These are phyloP conservation scores for Eupithecia insigniata DNA, from an alignment of 2,888 invertebrate species.

Conservation along the genomic window DNA sequence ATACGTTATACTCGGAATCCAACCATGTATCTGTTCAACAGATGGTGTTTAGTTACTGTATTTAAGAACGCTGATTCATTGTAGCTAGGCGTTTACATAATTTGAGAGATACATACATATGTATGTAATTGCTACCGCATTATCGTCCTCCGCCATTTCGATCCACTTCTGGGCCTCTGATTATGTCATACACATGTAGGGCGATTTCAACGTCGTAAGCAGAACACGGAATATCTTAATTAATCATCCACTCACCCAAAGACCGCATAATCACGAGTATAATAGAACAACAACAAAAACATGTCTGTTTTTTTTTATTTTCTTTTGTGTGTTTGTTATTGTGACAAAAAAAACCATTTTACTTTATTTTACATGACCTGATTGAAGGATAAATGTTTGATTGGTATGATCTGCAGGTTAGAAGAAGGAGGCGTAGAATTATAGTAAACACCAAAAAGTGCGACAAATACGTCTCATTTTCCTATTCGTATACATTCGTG, in stretches of 20 bases:
- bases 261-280: not conserved
- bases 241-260: not conserved
- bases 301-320: too few species aligned
- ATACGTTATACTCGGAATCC: not conserved
- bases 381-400: not conserved
- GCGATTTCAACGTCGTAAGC: not conserved
- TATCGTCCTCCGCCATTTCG: not conserved
- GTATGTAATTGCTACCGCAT: not conserved
- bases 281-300: not conserved
- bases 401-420: not conserved
- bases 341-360: too few species aligned
- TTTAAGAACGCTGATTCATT: slow-evolving; percentile 4
- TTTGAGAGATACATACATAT: not conserved
- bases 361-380: too few species aligned
- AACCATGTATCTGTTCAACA: slow-evolving; percentile 4
- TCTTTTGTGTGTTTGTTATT: too few species aligned
- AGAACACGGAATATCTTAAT: too few species aligned
- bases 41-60: not conserved
- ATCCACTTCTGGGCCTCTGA: not conserved
- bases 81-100: not conserved
- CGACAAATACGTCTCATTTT: too few species aligned
- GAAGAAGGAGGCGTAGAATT: too few species aligned
- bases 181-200: not conserved
- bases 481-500: too few species aligned
- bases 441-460: too few species aligned